Evolutionary conservation across 2,113 vertebrate species (phyloP).

Genomic region (Hydropotes inermis): DNA sequence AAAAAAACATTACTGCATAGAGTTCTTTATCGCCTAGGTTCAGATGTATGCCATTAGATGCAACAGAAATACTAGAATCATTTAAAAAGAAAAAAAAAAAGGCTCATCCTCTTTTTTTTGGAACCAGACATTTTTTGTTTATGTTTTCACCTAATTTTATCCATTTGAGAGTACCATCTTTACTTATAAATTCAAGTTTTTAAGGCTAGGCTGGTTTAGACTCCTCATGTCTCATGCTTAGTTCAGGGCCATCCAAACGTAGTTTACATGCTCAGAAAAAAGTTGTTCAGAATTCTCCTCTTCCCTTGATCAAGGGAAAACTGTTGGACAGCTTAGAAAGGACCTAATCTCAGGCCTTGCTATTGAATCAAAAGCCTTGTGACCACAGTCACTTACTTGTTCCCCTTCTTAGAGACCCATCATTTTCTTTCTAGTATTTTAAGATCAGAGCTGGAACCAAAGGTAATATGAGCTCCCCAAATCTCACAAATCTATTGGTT

Average conservation of each 20-base stretch:
- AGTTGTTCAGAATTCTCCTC: background rate
- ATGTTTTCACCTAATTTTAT: background rate
- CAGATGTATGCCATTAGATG: background rate
- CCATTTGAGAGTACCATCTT: background rate
- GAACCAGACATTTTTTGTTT: background rate
- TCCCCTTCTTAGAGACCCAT: background rate
- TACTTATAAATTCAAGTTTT: background rate
- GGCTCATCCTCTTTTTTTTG: background rate
- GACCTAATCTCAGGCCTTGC: background rate
- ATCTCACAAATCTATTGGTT: background rate
- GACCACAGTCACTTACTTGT: background rate
- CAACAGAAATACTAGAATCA: constrained; percentile 19
- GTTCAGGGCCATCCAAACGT: background rate
- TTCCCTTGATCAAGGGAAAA: background rate
- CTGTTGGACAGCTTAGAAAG: background rate
- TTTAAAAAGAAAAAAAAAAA: background rate
- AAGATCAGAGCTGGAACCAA: background rate
- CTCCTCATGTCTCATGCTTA: background rate
- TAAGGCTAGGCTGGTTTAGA: background rate
- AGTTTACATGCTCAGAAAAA: background rate
- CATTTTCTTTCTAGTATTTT: background rate
- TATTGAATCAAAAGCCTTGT: background rate
- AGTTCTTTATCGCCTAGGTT: background rate
- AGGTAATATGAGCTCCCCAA: background rate
- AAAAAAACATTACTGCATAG: background rate